Percentiles rank a stretch among this genome's conserved stretches.
Conservation (phyloP, 1,140 invertebrate species). For the Dufourea novaeangliae region DNA sequence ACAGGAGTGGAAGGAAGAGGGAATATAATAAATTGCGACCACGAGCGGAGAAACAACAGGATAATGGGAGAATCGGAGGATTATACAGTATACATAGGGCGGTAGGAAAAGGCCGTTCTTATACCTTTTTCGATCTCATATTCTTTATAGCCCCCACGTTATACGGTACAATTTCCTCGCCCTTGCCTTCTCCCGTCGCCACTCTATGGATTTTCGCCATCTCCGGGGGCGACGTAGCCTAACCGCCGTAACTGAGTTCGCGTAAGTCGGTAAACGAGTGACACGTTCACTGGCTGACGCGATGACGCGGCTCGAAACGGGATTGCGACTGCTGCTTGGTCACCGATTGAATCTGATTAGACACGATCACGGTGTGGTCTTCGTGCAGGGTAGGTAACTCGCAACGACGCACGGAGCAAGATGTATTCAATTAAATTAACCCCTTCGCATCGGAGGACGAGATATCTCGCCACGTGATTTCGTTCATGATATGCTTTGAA, state of each 20-base stretch:
- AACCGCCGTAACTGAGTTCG: not conserved
- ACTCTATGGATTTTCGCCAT: conserved; percentile 7
- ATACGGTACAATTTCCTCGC: conserved; percentile 30
- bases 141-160: conserved; percentile 58
- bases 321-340: conserved; percentile 18
- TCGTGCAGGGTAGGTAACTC: not conserved
- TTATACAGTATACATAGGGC: conserved; percentile 64
- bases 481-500: no score
- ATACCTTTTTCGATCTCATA: conserved; percentile 67
- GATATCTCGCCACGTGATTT: no score
- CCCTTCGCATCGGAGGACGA: no score
- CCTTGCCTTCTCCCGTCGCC: not conserved
- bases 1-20: conserved; percentile 32
- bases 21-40: conserved; percentile 75
- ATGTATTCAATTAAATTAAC: no score
- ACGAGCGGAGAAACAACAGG: conserved; percentile 72
- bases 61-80: conserved; percentile 76
- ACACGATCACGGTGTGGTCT: conserved; percentile 4
- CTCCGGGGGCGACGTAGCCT: not conserved
- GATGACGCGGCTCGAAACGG: not conserved
- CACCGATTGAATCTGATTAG: conserved; percentile 34
- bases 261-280: not conserved
- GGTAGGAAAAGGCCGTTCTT: conserved; percentile 64
- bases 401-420: conserved; percentile 23
- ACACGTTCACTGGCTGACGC: conserved; percentile 7